Conservation (phyloP, 1,140 invertebrate species). For the Psilanteris sp. region DNA sequence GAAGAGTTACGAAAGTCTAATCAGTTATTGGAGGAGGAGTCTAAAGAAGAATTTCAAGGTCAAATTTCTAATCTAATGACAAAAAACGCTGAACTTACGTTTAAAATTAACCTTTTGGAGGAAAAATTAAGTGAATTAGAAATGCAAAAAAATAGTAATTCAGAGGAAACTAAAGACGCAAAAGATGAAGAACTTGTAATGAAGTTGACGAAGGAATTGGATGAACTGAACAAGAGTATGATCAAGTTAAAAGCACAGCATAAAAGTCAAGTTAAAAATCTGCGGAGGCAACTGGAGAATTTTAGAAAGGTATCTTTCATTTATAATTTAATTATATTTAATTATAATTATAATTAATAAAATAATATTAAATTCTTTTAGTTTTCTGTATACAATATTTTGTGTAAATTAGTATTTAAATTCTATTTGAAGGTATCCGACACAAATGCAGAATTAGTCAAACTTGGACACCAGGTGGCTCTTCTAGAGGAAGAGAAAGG, state of each 20-base stretch:
- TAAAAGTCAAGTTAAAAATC: slow-evolving; percentile 89
- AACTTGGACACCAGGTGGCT: slow-evolving; percentile 88
- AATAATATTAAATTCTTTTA: too few relatives aligned
- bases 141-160: slow-evolving; percentile 66
- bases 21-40: slow-evolving; percentile 68
- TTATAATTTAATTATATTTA: too few relatives aligned
- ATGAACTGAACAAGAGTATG: slow-evolving; percentile 89
- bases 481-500: slow-evolving; percentile 94
- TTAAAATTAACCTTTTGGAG: slow-evolving; percentile 68
- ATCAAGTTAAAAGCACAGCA: slow-evolving; percentile 91
- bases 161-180: slow-evolving; percentile 47
- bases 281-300: slow-evolving; percentile 89
- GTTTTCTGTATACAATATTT: too few relatives aligned
- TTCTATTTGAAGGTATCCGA: slow-evolving; percentile 84
- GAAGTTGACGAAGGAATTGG: slow-evolving; percentile 85
- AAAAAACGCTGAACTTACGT: slow-evolving; percentile 70
- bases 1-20: slow-evolving; percentile 72
- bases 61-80: slow-evolving; percentile 65
- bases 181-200: slow-evolving; percentile 79
- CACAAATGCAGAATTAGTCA: slow-evolving; percentile 84
- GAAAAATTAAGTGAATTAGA: slow-evolving; percentile 67
- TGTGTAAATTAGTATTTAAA: too few relatives aligned
- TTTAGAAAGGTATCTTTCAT: slow-evolving; percentile 83
- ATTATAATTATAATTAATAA: too few relatives aligned
- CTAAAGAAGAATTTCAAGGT: slow-evolving; percentile 67